Percentiles rank a stretch among this genome's conserved stretches.
phyloP scores from a whole-genome alignment of 2,797 vertebrate species.

The Arremon brunneinucha region DNA sequence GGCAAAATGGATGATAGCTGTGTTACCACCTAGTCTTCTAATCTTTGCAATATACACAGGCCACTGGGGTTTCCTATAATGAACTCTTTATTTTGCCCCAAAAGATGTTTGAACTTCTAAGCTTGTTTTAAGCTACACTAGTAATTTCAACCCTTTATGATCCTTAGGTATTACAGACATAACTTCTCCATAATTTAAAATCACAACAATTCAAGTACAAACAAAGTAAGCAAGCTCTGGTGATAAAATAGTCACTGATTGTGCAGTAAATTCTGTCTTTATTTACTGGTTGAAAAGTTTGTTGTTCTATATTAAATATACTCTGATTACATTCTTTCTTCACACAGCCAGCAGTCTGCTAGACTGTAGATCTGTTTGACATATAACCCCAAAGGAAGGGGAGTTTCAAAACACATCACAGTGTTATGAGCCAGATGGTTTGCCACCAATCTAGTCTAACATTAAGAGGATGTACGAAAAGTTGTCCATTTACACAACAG shows the following conservation, averaged over 20 bases:
- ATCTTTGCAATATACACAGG: not conserved
- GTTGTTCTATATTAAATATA: not conserved
- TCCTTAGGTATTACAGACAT: not conserved
- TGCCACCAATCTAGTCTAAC: not conserved
- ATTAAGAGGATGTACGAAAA: not conserved
- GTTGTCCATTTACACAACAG: not conserved
- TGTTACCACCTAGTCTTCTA: not conserved
- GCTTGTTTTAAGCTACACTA: not conserved
- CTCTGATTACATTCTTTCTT: not conserved
- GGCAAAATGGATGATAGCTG: not conserved
- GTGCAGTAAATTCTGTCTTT: not conserved
- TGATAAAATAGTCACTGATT: not conserved
- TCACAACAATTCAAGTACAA: not conserved
- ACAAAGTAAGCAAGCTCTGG: not conserved
- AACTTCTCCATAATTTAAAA: not conserved
- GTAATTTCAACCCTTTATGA: not conserved
- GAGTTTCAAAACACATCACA: not conserved
- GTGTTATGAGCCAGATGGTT: not conserved
- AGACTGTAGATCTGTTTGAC: not conserved
- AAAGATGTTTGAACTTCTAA: not conserved
- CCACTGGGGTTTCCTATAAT: not conserved
- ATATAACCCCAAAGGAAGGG: not conserved
- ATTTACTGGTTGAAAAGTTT: not conserved
- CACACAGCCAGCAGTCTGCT: not conserved
- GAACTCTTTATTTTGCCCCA: not conserved